Base-by-base conservation (phyloP, 2,113 vertebrate species). In the Pollachius pollachius region DNA sequence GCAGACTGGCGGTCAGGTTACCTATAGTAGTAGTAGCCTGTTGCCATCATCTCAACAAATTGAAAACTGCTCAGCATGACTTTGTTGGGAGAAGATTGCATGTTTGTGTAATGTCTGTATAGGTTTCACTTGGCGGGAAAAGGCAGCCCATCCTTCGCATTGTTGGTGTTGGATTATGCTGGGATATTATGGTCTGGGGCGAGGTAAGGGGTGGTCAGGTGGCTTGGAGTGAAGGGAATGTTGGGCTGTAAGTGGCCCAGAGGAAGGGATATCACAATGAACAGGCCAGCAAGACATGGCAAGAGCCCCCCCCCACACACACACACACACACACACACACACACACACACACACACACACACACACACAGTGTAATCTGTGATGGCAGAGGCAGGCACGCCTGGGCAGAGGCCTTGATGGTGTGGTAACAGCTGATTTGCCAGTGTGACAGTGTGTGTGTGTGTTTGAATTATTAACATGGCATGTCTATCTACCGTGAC, bases 341-440 rank as follows among this genome's bases (percentile, higher is more conserved):
- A 67, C 64, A 65, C 13, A 52, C 62, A 64, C 30, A 34, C 73
- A 72, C 68, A 69, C 77, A 65, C 65, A 67, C 58, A 19, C 52
- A 70, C 19, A 54, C 34, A 37, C 34, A 48, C 60, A 57, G 72
- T 79, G 73, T 87, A 87, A 91, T 88, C 83, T 85, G 68, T 65
- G 62, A 84, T 89, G 87, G 82, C 87, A 89, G 86, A 74, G 70
- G 78, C 72, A 81, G 74, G 81, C 82, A 73, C 75, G 83, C 73
- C 85, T 79, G 87, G 86, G 88, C 89, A 89, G n/a, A 21, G 37
- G 64, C 81, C 79, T 79, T 86, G 77, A 70, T 75, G 61, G 72
- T 86, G 77, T 81, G 85, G 82, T 87, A 86, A 89, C 87, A 89
- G 87, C 88, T 69, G 60, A 68, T 68, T 86, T 86, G 85, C 71